phyloP scores from a whole-genome alignment of 2,113 vertebrate genomes.

The Sminthopsis crassicaudata region DNA sequence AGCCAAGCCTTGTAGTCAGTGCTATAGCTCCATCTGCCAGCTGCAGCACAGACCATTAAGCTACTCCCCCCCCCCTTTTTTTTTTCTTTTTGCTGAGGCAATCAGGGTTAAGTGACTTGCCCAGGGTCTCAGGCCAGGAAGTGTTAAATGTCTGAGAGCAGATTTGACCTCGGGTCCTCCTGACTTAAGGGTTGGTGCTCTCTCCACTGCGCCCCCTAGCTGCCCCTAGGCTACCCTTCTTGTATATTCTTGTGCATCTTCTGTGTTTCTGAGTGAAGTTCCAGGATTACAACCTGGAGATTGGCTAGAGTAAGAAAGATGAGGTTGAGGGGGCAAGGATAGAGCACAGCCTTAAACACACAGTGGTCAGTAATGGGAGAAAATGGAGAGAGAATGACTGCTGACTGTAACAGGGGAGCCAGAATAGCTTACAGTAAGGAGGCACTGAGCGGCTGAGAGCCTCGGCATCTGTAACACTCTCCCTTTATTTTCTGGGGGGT shows the following conservation, averaged over 20 bases:
- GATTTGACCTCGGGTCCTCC: too few relatives aligned
- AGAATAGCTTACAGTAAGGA: neutral
- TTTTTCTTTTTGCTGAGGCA: too few relatives aligned
- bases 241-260: neutral
- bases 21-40: neutral
- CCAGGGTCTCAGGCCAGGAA: too few relatives aligned
- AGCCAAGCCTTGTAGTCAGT: neutral
- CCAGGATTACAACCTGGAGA: neutral
- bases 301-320: neutral
- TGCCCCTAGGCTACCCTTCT: too few relatives aligned
- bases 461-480: neutral
- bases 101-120: too few relatives aligned
- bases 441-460: neutral
- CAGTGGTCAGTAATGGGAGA: neutral
- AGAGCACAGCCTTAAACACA: neutral
- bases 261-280: neutral
- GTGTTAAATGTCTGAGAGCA: too few relatives aligned
- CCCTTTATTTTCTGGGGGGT: neutral
- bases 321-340: neutral
- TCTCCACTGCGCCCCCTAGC: too few relatives aligned
- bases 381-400: neutral
- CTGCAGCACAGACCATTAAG: neutral
- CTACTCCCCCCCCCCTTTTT: too few relatives aligned
- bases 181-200: too few relatives aligned
- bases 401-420: neutral